These are phyloP conservation scores for Leptogaster cylindrica DNA, from an alignment of 2,888 invertebrate species.

Conservation along the genomic window DNA sequence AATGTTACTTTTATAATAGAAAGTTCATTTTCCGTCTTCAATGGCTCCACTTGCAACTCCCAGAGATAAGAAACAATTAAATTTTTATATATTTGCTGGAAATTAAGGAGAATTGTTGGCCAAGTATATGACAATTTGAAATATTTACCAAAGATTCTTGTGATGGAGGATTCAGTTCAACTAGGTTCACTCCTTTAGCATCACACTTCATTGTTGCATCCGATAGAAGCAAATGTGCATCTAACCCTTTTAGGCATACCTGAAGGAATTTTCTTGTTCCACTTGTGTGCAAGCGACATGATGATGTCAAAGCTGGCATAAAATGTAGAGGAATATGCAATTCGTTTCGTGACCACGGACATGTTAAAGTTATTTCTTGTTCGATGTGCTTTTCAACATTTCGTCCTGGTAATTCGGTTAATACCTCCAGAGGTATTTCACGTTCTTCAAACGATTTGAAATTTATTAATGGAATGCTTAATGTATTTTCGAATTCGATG, in stretches of 20 bases:
- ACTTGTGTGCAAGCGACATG: constrained; percentile 83
- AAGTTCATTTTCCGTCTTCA: constrained; percentile 66
- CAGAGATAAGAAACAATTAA: constrained; percentile 83
- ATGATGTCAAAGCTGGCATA: constrained; percentile 80
- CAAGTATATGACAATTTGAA: background rate
- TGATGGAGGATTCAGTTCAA: constrained; percentile 71
- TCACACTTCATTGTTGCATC: constrained; percentile 67
- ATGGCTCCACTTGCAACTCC: constrained; percentile 73
- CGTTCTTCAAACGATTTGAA: constrained; percentile 72
- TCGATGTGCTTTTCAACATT: constrained; percentile 74
- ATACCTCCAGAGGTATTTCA: constrained; percentile 69
- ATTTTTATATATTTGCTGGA: constrained; percentile 73
- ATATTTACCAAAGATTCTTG: constrained; percentile 66
- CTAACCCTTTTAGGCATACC: constrained; percentile 71
- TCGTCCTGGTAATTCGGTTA: constrained; percentile 77
- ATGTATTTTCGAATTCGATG: constrained; percentile 52
- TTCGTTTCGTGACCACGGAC: constrained; percentile 79
- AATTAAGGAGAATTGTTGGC: constrained; percentile 43
- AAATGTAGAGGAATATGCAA: constrained; percentile 79
- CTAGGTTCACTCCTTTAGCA: constrained; percentile 67
- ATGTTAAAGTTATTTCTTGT: constrained; percentile 78
- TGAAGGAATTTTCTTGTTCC: constrained; percentile 85
- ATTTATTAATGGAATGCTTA: constrained; percentile 66
- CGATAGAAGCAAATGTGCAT: constrained; percentile 63
- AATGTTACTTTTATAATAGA: constrained; percentile 72